Evolutionary conservation across 1,140 invertebrate species (phyloP), one percentile per base, ranked within the genome.

Genomic region (Caenorhabditis tropicalis): DNA sequence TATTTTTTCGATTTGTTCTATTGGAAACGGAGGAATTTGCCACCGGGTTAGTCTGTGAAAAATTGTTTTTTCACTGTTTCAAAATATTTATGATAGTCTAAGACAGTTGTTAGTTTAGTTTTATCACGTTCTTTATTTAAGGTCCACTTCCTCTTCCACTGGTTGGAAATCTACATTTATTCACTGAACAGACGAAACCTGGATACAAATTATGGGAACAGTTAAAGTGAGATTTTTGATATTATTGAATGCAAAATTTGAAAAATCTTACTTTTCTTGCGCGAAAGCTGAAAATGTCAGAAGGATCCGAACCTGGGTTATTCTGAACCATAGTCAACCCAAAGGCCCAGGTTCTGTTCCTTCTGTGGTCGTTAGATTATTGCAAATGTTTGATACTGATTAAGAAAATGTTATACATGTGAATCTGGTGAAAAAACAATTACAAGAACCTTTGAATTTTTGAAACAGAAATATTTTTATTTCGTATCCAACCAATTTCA

Each of bases 1-100:
- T 58, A 58, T 31, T 31, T 29, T 1, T 58, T 58, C 10, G 53
- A 58, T 31, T 58, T 58, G 16, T 58, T 58, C 7, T 58, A 58
- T 15, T 58, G 53, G 53, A 58, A 58, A 58, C 21, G 53, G 12
- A 58, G 53, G 53, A 58, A 58, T 58, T 29, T 58, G 53, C 53
- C 53, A 29, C 53, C 53, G 29, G 53, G 53, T 58, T 3, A 29
- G 21, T 0, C 4, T 29, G 29, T 10, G 10, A 27, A 29, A 29
- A 27, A 29, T 6, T n/a, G 49, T n/a, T 10, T 51, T 4, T 3
- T 16, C 10, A 7, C 7, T 16, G n/a, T 3, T 51, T 51, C n/a
- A 19, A 51, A 19, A 7, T 19, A 12, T 51, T 51, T 51, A 19
- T 27, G 29, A 56, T 27, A 58, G 9, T 29, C 24, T n/a, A 51